Evolutionary conservation across 1,140 invertebrate genomes (phyloP).

Genomic region (Tetraneura akinire): DNA sequence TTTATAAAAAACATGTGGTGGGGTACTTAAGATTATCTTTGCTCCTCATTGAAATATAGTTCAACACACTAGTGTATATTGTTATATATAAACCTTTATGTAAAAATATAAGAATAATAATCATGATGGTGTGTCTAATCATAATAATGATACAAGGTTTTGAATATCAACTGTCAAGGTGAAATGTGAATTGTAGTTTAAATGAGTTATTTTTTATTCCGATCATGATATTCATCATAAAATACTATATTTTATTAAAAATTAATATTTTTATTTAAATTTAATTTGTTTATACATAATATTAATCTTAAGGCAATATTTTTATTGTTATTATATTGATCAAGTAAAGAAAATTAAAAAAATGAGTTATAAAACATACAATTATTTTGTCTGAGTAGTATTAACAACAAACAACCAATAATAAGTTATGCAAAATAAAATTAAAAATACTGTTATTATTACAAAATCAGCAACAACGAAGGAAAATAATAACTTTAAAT

Average conservation of each 20-base stretch:
- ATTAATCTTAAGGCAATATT: not conserved
- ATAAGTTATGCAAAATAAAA: slow-evolving; percentile 25
- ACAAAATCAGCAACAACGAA: not conserved
- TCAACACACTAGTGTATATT: no score
- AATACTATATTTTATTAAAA: not conserved
- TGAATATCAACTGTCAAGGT: slow-evolving; percentile 26
- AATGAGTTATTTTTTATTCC: not conserved
- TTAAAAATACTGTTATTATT: slow-evolving; percentile 3
- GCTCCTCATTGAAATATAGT: no score
- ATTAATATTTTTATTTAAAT: not conserved
- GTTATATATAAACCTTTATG: no score
- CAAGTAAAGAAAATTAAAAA: not conserved
- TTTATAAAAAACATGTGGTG: no score
- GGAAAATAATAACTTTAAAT: no score
- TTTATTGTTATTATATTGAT: not conserved
- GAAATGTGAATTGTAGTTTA: slow-evolving; percentile 1
- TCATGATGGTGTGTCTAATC: slow-evolving; percentile 9
- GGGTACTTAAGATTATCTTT: no score
- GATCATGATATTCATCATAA: not conserved
- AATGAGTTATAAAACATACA: not conserved
- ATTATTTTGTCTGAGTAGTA: not conserved
- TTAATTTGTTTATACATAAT: not conserved
- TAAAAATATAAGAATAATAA: not conserved
- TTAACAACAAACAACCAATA: not conserved
- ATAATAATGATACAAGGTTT: slow-evolving; percentile 20